phyloP scores from a whole-genome alignment of 2,797 vertebrate species.

The Nannoperca australis region DNA sequence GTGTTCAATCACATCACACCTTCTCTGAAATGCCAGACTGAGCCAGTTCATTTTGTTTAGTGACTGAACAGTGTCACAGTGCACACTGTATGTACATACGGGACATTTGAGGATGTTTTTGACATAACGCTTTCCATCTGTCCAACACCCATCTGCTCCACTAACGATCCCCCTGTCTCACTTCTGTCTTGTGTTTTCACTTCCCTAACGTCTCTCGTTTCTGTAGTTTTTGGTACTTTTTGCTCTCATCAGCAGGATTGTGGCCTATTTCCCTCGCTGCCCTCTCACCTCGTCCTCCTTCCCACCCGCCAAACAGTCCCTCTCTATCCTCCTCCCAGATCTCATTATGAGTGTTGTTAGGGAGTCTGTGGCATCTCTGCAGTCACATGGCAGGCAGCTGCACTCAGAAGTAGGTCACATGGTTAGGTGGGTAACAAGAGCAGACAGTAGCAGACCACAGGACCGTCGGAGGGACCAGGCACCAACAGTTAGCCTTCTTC shows the following conservation, averaged over 20 bases:
- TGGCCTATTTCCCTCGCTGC: conserved; percentile 11
- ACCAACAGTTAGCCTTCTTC: conserved; percentile 7
- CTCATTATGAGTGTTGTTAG: conserved; percentile 66
- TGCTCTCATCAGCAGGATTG: conserved; percentile 9
- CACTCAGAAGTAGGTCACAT: conserved; percentile 77
- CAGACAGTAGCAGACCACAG: conserved; percentile 48
- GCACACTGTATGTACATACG: background rate
- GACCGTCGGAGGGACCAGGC: conserved; percentile 31
- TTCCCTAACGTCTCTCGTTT: conserved; percentile 21
- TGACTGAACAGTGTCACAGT: background rate
- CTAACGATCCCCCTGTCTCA: conserved; percentile 7
- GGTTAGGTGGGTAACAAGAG: conserved; percentile 70
- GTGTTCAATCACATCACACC: background rate
- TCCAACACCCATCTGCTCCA: conserved; percentile 23
- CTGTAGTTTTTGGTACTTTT: conserved; percentile 13
- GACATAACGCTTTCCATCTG: conserved; percentile 1
- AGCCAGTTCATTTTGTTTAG: background rate
- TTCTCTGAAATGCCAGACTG: background rate
- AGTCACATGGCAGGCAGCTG: conserved; percentile 81
- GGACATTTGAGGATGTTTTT: background rate
- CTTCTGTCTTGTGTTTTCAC: conserved; percentile 36
- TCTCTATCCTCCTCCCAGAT: conserved; percentile 60
- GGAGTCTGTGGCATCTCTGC: conserved; percentile 68
- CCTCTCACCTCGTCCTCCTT: conserved; percentile 27
- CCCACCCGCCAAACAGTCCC: conserved; percentile 44